These are phyloP conservation scores for Phymanthus crucifer DNA, from an alignment of 92 coral and sea anemone genomes.

Conservation along the genomic window DNA sequence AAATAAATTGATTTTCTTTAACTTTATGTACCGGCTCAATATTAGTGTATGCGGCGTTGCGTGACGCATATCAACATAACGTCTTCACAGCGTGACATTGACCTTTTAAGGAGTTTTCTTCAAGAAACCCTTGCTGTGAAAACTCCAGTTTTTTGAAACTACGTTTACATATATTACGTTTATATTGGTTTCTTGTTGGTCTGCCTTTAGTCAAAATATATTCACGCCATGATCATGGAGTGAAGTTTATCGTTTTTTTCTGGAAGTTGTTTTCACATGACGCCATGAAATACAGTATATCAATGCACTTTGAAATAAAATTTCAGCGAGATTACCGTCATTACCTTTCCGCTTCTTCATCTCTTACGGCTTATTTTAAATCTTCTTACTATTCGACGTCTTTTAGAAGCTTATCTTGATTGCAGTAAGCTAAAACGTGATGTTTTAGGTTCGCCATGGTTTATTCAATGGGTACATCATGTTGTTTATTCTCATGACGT, in stretches of 20 bases:
- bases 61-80: neutral
- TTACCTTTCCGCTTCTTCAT: neutral
- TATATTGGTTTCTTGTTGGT: too few species aligned
- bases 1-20: neutral
- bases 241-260: too few species aligned
- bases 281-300: neutral
- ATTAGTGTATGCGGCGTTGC: neutral
- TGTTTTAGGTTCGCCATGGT: neutral
- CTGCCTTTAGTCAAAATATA: too few species aligned
- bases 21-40: neutral
- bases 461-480: neutral
- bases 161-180: too few species aligned
- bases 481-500: neutral
- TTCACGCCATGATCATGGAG: too few species aligned
- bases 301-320: neutral
- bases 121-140: neutral
- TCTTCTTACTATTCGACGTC: neutral
- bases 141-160: too few species aligned
- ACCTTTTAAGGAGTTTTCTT: neutral
- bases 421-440: neutral
- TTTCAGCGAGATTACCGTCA: neutral
- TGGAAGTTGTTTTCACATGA: too few species aligned
- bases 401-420: neutral
- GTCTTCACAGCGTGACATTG: neutral
- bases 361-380: neutral